Evolutionary conservation across 2,113 vertebrate genomes (phyloP), one percentile per base, ranked within the genome.

Genomic region (Coreoperca whiteheadi): DNA sequence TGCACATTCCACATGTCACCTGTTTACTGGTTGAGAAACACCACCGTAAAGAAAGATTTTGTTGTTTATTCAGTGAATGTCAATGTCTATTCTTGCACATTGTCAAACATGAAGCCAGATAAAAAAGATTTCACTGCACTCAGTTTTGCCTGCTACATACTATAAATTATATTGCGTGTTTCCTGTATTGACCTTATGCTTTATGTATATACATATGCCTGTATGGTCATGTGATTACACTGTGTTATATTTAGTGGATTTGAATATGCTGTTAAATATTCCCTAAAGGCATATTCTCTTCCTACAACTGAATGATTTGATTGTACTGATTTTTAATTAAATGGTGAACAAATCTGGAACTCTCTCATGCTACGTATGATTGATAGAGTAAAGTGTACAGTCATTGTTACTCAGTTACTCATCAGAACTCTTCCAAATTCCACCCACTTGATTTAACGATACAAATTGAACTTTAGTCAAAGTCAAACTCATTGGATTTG

Each of bases 291-390:
- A 41, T 9, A 9, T 41, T 41, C 39, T 41, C 9, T 41, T 41
- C 39, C 39, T 10, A 41, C 41, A 69, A 21, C 28, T 57, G 37
- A 18, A 64, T 66, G n/a, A 76, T 74, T 80, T 74, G 63, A 82
- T 80, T 87, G 81, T 87, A 67, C 32, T 74, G 30, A 65, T 85
- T 91, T 87, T 53, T 83, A 61, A 88, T 61, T 83, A 90, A 84
- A 86, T 14, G 21, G 77, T 68, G 63, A 82, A 80, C 21, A 71
- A 79, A 85, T 70, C 2, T 80, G 50, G 79, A 81, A 65, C 4
- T 4, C 28, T 61, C 20, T 72, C 4, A 8, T 34, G 34, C 74
- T 21, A 20, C 81, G 2, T 43, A 1, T n/a, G n/a, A 1, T 11
- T 5, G 18, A 59, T 10, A n/a, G 66, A 59, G 16, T 37, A 2